Evolutionary conservation across 2,113 vertebrate species (phyloP).

Genomic region (Talpa occidentalis): DNA sequence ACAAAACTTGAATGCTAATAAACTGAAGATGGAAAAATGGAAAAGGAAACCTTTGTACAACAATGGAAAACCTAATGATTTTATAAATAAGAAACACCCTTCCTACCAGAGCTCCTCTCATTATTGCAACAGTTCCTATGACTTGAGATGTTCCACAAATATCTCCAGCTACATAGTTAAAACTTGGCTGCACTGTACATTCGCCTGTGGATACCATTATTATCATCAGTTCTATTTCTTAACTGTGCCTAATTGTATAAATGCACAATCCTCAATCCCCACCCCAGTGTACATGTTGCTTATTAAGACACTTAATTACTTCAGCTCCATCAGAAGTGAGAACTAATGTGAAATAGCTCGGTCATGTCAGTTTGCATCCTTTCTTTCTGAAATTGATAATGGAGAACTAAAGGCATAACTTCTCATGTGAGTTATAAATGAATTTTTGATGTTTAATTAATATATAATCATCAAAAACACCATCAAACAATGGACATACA

Average conservation of each 20-base stretch:
- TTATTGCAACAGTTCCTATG: background rate
- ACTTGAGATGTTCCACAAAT: background rate
- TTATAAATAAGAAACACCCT: slow-evolving; percentile 38
- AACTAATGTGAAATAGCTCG: background rate
- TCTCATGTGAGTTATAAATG: background rate
- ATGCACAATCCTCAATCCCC: background rate
- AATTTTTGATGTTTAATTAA: slow-evolving; percentile 21
- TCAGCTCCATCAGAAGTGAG: background rate
- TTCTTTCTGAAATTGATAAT: background rate
- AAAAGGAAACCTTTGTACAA: slow-evolving; percentile 35
- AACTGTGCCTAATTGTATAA: background rate
- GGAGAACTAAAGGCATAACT: background rate
- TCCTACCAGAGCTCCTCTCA: background rate
- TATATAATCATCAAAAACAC: background rate
- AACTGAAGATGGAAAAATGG: background rate
- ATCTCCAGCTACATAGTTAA: background rate
- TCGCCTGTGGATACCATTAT: background rate
- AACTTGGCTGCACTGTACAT: background rate
- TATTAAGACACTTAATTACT: background rate
- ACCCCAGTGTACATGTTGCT: background rate
- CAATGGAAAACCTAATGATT: slow-evolving; percentile 46
- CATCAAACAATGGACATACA: background rate
- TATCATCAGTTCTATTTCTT: background rate
- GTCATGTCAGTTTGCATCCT: background rate
- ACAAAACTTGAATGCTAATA: slow-evolving; percentile 62